Evolutionary conservation across 1,140 invertebrate species (phyloP).

Genomic region (Sweltsa coloradensis): DNA sequence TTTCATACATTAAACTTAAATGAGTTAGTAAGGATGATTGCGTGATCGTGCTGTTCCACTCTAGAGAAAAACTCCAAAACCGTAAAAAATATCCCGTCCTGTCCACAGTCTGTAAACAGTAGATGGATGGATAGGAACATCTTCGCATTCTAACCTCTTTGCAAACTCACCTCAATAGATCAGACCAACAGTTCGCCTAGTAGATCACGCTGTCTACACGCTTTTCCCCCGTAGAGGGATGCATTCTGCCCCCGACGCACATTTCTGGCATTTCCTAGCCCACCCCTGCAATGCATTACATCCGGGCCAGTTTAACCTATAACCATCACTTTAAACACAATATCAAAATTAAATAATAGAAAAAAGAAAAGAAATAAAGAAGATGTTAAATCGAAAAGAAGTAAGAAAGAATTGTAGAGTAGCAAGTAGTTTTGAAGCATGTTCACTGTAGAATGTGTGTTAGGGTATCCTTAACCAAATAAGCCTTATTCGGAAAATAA

Average conservation of each 20-base stretch:
- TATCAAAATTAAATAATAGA: too few species aligned
- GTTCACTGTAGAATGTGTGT: too few species aligned
- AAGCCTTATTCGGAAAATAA: too few species aligned
- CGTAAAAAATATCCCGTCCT: neutral
- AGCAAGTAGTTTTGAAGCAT: too few species aligned
- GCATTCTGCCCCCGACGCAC: conserved; percentile 30
- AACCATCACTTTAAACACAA: too few species aligned
- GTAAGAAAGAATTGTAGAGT: too few species aligned
- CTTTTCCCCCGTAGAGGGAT: conserved; percentile 30
- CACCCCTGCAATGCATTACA: conserved; percentile 28
- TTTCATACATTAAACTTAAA: too few species aligned
- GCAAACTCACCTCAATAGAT: neutral
- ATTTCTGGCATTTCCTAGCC: conserved; percentile 20
- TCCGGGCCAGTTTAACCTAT: neutral
- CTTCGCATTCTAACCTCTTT: neutral
- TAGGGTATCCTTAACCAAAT: too few species aligned
- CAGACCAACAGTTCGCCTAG: conserved; percentile 8
- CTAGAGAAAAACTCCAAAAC: neutral
- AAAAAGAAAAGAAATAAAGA: too few species aligned
- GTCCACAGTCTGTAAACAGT: neutral
- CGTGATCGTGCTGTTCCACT: neutral
- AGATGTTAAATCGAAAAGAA: too few species aligned
- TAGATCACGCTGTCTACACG: conserved; percentile 2
- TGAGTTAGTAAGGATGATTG: too few species aligned
- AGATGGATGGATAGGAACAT: conserved; percentile 1